phyloP scores from a whole-genome alignment of 2,888 invertebrate species.

The Thecophora atra region DNA sequence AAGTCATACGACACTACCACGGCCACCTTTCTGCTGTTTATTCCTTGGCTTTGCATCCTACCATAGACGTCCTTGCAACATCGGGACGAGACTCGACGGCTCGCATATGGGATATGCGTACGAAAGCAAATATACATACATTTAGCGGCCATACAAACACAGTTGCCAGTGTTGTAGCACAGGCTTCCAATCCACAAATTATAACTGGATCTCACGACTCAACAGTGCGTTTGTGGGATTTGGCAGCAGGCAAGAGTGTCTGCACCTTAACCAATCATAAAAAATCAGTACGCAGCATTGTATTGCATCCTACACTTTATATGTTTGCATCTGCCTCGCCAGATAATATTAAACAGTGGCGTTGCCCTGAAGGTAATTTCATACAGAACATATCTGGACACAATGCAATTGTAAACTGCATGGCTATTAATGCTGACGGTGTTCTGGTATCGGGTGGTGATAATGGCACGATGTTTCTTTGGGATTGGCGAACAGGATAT shows the following conservation, averaged over 20 bases:
- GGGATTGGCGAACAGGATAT: conserved; percentile 99
- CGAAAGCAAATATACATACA: conserved; percentile 98
- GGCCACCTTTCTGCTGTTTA: conserved; percentile 98
- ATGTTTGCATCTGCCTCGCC: conserved; percentile 98
- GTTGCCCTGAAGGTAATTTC: conserved; percentile 96
- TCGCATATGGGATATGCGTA: conserved; percentile 98
- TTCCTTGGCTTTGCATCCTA: conserved; percentile 85
- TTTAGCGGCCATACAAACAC: conserved; percentile 96
- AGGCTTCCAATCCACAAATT: conserved; percentile 93
- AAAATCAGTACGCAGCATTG: conserved; percentile 86
- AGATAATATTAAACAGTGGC: conserved; percentile 99
- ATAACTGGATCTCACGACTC: conserved; percentile 96
- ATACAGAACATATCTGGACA: conserved; percentile 97
- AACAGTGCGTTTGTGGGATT: conserved; percentile 96
- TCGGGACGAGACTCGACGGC: conserved; percentile 96
- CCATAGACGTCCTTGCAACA: conserved; percentile 92
- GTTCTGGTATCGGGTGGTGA: conserved; percentile 98
- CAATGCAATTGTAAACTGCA: conserved; percentile 95
- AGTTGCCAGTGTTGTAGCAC: conserved; percentile 92
- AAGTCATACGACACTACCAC: conserved; percentile 97
- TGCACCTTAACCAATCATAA: conserved; percentile 98
- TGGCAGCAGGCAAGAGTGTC: conserved; percentile 93
- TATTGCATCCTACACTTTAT: conserved; percentile 80
- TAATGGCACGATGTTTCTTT: conserved; percentile 95
- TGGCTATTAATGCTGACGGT: conserved; percentile 94